These are phyloP conservation scores for Microtus richardsoni DNA, from an alignment of 2,113 vertebrate species.

Conservation along the genomic window DNA sequence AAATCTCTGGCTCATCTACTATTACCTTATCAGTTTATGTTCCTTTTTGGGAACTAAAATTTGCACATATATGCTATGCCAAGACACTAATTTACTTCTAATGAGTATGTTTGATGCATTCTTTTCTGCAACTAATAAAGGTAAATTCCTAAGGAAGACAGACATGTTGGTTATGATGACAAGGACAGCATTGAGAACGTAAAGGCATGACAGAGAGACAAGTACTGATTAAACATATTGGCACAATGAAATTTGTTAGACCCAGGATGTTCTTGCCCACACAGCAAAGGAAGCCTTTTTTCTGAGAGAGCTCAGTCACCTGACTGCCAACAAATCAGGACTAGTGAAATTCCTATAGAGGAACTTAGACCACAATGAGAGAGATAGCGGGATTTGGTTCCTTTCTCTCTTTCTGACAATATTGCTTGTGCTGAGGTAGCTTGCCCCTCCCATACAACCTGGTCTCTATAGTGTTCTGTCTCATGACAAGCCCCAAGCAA, in stretches of 20 bases:
- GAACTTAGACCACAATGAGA: too few relatives aligned
- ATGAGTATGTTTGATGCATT: neutral
- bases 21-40: neutral
- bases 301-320: neutral
- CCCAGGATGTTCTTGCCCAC: accelerated
- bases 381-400: neutral
- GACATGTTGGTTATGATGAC: neutral
- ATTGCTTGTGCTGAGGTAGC: neutral
- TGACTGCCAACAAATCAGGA: accelerated
- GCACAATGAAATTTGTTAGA: neutral
- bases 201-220: neutral
- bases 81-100: constrained; percentile 13
- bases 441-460: accelerated
- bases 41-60: neutral
- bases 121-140: neutral
- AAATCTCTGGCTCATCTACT: neutral
- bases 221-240: neutral
- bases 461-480: neutral
- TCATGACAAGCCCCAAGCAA: neutral
- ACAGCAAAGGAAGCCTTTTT: neutral
- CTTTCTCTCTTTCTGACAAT: accelerated
- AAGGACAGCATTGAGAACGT: too few relatives aligned
- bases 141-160: neutral
- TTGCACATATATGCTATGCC: neutral
- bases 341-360: accelerated